Conservation (phyloP, 2,797 vertebrate genomes). For the Cheirogaleus major region DNA sequence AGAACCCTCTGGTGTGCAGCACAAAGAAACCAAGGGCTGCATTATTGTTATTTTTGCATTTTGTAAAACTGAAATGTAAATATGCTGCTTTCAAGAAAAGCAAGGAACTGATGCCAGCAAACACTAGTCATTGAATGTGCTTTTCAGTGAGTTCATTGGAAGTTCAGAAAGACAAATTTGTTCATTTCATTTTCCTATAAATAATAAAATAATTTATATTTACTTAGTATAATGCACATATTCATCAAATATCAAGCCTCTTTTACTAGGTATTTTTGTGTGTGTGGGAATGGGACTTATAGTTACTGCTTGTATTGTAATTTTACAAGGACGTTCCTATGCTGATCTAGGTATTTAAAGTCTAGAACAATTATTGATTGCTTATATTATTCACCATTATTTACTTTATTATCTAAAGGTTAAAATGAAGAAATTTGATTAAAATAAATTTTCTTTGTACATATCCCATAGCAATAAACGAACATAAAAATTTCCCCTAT, state of each 20-base stretch:
- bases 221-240: neutral
- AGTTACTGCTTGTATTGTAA: neutral
- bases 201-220: neutral
- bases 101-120: neutral
- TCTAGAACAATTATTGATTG: neutral
- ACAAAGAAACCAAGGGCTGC: neutral
- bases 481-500: neutral
- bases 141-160: neutral
- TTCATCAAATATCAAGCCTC: neutral
- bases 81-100: neutral
- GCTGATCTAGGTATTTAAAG: neutral
- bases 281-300: neutral
- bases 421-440: neutral
- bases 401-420: neutral
- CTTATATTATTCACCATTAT: neutral
- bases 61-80: conserved; percentile 54
- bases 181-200: conserved; percentile 20
- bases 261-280: neutral
- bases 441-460: neutral
- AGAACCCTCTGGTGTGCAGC: neutral
- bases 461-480: neutral
- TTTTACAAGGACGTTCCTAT: neutral
- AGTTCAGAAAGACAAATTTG: neutral
- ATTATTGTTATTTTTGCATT: neutral
- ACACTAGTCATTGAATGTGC: neutral